phyloP scores from a whole-genome alignment of 2,888 invertebrate species.

The Ypsolopha sequella region DNA sequence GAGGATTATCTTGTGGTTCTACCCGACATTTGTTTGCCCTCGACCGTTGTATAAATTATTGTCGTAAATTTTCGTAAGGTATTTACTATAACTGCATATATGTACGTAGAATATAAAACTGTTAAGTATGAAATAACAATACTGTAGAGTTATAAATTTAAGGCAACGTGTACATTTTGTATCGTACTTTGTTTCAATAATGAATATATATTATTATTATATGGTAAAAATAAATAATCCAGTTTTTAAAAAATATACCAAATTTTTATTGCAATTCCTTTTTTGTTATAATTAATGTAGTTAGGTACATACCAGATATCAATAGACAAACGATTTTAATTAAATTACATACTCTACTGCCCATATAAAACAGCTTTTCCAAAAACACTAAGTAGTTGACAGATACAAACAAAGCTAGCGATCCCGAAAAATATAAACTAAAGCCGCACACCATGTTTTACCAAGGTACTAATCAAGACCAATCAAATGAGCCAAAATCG shows the following conservation, averaged over 20 bases:
- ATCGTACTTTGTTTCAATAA: conserved; percentile 79
- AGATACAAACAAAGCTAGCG: no score
- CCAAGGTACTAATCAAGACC: no score
- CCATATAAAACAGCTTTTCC: no score
- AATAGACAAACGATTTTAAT: no score
- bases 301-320: no score
- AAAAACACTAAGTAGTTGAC: no score
- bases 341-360: no score
- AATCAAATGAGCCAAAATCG: no score
- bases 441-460: no score
- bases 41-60: conserved; percentile 67
- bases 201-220: conserved; percentile 79
- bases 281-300: no score
- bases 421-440: no score
- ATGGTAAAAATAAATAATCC: conserved; percentile 77
- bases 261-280: conserved; percentile 36
- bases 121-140: conserved; percentile 71
- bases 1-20: conserved; percentile 22
- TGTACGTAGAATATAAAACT: conserved; percentile 66
- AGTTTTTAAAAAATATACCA: conserved; percentile 72
- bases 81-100: conserved; percentile 62
- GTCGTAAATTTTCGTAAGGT: conserved; percentile 47
- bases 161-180: conserved; percentile 81
- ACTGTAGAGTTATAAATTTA: conserved; percentile 53
- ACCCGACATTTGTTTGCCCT: conserved; percentile 32